These are phyloP conservation scores for Patiria pectinifera DNA, from an alignment of 53 echinoderm and acorn worm genomes.

Conservation along the genomic window DNA sequence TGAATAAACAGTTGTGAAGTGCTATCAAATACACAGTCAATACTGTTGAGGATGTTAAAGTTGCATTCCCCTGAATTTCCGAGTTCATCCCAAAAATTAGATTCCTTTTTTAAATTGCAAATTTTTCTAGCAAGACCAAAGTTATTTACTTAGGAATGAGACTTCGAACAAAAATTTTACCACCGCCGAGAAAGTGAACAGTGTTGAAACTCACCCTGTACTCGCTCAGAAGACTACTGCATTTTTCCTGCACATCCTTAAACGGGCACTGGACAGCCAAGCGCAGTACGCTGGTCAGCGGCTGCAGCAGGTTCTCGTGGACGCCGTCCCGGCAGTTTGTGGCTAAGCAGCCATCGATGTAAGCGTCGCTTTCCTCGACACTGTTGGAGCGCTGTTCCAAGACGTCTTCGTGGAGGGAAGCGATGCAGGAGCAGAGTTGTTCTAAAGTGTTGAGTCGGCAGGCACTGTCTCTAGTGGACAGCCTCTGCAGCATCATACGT, in stretches of 20 bases:
- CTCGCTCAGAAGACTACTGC: slow-evolving; percentile 42
- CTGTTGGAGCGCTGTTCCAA: slow-evolving; percentile 46
- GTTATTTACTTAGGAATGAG: too few species aligned
- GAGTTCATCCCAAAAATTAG: too few species aligned
- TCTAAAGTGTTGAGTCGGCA: slow-evolving; percentile 53
- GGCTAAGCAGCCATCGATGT: slow-evolving; percentile 54
- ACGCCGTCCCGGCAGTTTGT: slow-evolving; percentile 33
- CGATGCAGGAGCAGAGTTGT: slow-evolving; percentile 49
- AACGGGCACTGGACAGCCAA: slow-evolving; percentile 79
- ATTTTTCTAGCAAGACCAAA: too few species aligned
- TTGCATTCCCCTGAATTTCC: too few species aligned
- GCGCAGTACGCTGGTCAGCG: slow-evolving; percentile 66
- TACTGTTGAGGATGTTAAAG: too few species aligned
- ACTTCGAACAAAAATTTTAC: too few species aligned
- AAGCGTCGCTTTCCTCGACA: slow-evolving; percentile 27
- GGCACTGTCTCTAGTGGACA: slow-evolving; percentile 47
- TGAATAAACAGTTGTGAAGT: too few species aligned
- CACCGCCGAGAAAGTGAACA: not conserved
- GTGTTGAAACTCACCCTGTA: slow-evolving; percentile 67
- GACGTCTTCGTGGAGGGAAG: slow-evolving; percentile 45
- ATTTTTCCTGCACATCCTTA: slow-evolving; percentile 75
- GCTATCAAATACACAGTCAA: too few species aligned
- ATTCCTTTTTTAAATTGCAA: too few species aligned
- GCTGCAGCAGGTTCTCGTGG: slow-evolving; percentile 44
- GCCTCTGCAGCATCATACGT: slow-evolving; percentile 44